Conservation (phyloP, 2,888 invertebrate species). For the Drosophila multiciliata region DNA sequence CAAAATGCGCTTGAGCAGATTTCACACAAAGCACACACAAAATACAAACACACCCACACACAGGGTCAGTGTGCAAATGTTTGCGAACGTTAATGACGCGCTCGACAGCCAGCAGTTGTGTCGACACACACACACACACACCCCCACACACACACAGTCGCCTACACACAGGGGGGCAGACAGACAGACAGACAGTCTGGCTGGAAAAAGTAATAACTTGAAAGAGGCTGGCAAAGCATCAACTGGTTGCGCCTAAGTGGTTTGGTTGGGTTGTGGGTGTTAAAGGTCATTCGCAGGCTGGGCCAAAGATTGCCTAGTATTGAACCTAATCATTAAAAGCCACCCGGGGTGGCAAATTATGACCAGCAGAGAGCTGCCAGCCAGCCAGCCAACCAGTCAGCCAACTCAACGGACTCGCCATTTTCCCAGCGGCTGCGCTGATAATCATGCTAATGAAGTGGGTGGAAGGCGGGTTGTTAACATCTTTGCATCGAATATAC, state of each 20-base stretch:
- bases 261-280: neutral
- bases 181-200: neutral
- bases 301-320: constrained; percentile 64
- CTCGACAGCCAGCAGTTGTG: constrained; percentile 38
- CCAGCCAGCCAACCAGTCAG: neutral
- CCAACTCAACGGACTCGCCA: constrained; percentile 35
- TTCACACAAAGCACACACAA: constrained; percentile 49
- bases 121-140: constrained; percentile 5
- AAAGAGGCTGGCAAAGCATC: constrained; percentile 11
- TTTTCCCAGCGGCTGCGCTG: constrained; percentile 57
- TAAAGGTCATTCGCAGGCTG: constrained; percentile 5
- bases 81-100: constrained; percentile 74
- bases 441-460: constrained; percentile 70
- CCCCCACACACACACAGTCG: neutral
- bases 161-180: constrained; percentile 1
- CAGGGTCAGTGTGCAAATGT: constrained; percentile 55
- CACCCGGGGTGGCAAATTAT: constrained; percentile 50
- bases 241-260: constrained; percentile 19
- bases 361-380: constrained; percentile 7
- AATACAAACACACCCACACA: constrained; percentile 9
- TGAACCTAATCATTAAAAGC: constrained; percentile 63
- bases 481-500: constrained; percentile 50
- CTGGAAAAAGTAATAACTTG: constrained; percentile 1
- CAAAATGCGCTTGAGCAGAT: constrained; percentile 47
- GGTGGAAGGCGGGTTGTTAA: neutral